A percentile compares a stretch with the other conserved stretches of the same genome.
phyloP scores from a whole-genome alignment of 1,140 invertebrate genomes.

The Dinothrombium tinctorium region DNA sequence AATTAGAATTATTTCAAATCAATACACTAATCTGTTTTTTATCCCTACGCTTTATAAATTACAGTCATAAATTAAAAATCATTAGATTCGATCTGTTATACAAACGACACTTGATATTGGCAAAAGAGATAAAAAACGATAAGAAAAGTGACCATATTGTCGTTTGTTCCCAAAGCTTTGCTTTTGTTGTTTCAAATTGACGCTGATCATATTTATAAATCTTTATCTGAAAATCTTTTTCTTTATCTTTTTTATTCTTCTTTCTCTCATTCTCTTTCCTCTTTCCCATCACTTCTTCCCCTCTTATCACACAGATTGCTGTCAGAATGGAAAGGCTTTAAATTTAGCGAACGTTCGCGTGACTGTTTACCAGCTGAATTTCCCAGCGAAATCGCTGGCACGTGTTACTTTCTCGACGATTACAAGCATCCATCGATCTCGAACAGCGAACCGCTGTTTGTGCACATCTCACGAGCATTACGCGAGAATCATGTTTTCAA shows the following conservation, averaged over 20 bases:
- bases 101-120: no score
- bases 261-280: conserved; percentile 5
- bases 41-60: no score
- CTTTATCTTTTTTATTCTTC: conserved; percentile 3
- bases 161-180: no score
- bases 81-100: no score
- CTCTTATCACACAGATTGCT: conserved; percentile 34
- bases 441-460: not conserved
- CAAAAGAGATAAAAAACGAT: no score
- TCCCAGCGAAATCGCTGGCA: conserved; percentile 44
- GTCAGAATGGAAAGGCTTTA: conserved; percentile 43
- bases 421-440: conserved; percentile 42
- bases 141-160: no score
- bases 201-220: no score
- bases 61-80: no score
- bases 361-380: conserved; percentile 62
- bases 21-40: no score
- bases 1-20: no score
- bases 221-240: not conserved
- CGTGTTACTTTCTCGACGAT: conserved; percentile 57
- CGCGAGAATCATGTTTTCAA: conserved; percentile 7
- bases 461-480: conserved; percentile 12
- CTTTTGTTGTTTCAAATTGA: no score
- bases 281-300: not conserved
- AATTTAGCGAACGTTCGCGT: conserved; percentile 42